Evolutionary conservation across 2,888 invertebrate genomes (phyloP).

Genomic region (Petrolisthes manimaculis): DNA sequence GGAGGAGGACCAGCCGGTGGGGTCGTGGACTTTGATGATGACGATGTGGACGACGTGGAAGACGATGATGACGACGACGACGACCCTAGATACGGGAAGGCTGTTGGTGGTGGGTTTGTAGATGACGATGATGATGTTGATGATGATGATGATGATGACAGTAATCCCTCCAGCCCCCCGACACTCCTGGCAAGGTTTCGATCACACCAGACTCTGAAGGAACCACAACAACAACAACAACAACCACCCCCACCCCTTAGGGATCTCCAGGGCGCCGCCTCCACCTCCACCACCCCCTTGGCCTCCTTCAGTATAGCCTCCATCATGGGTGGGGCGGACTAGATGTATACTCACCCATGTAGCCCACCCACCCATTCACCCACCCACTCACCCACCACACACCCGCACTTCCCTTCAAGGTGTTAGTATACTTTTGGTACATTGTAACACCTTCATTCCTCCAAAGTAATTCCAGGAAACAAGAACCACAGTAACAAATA

Average conservation of each 20-base stretch:
- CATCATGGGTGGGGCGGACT: constrained; percentile 61
- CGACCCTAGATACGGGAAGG: constrained; percentile 34
- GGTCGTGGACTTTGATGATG: background rate
- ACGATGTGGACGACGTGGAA: constrained; percentile 10
- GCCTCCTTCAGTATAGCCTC: constrained; percentile 62
- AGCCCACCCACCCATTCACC: too few species aligned
- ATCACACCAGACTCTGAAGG: constrained; percentile 12
- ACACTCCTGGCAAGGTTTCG: constrained; percentile 31
- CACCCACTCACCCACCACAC: too few species aligned
- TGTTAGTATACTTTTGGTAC: too few species aligned
- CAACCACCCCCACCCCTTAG: constrained; percentile 31
- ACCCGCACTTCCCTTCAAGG: too few species aligned
- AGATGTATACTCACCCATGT: background rate
- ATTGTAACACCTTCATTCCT: too few species aligned
- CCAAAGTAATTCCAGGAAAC: too few species aligned
- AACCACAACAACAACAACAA: constrained; percentile 12
- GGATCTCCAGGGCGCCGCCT: constrained; percentile 24
- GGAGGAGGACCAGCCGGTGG: constrained; percentile 11
- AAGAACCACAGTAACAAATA: too few species aligned
- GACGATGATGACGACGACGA: constrained; percentile 50
- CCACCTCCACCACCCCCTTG: constrained; percentile 44
- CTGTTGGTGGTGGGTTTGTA: background rate
- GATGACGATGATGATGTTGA: constrained; percentile 34
- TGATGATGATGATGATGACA: constrained; percentile 50
- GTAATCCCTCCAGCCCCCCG: constrained; percentile 38